Conservation (phyloP, 1,140 invertebrate species). For the Diploscapter pachys region DNA sequence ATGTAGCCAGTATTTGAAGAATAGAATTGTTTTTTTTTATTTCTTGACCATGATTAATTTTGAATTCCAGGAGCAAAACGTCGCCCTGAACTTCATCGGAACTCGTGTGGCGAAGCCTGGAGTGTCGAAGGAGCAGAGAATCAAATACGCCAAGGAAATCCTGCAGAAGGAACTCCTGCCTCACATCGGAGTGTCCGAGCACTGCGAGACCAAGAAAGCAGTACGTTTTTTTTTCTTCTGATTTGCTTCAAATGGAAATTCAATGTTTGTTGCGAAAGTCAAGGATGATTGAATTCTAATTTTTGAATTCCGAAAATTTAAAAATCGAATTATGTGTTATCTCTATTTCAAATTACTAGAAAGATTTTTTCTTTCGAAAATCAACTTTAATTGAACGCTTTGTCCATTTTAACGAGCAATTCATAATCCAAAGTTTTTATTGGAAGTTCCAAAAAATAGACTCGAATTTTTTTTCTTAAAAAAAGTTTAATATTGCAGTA, state of each 20-base stretch:
- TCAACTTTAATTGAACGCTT: too few relatives aligned
- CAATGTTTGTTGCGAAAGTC: too few relatives aligned
- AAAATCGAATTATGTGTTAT: too few relatives aligned
- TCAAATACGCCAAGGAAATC: conserved; percentile 98
- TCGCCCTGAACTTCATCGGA: conserved; percentile 96
- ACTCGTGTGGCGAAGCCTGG: conserved; percentile 89
- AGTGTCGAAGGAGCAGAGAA: conserved; percentile 95
- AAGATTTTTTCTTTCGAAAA: too few relatives aligned
- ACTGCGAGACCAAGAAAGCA: conserved; percentile 98
- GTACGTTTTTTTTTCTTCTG: conserved; percentile 21
- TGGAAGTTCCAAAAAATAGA: too few relatives aligned
- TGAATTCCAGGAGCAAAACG: conserved; percentile 86
- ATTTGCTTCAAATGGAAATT: background rate
- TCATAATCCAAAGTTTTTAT: too few relatives aligned
- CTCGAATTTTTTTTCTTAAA: too few relatives aligned
- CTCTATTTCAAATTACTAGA: background rate
- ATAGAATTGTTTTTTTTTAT: conserved; percentile 1
- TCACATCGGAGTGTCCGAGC: conserved; percentile 95
- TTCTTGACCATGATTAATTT: conserved; percentile 9
- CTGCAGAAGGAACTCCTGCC: conserved; percentile 99
- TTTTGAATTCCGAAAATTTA: too few relatives aligned
- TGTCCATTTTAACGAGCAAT: too few relatives aligned
- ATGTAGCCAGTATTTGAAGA: too few relatives aligned
- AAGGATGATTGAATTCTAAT: too few relatives aligned
- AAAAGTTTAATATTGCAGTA: conserved; percentile 38